Evolutionary conservation across 2,888 invertebrate species (phyloP).

Genomic region (Beris morrisii): DNA sequence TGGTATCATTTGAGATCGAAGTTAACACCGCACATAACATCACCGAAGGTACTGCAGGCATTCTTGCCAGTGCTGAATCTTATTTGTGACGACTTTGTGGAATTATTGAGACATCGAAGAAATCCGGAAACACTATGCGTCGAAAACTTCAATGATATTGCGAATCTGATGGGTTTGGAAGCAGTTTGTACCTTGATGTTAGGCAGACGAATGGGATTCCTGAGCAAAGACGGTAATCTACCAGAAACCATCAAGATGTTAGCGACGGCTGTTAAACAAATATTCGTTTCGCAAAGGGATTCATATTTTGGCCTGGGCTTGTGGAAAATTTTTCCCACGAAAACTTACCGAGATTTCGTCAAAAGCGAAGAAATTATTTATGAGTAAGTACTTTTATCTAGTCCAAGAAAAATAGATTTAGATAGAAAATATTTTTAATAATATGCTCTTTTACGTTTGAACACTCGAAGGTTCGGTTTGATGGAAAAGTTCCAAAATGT

Average conservation of each 20-base stretch:
- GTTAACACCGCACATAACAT: slow-evolving; percentile 75
- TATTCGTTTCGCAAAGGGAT: slow-evolving; percentile 78
- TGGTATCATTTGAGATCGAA: slow-evolving; percentile 75
- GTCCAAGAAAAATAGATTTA: no score
- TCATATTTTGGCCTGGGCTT: slow-evolving; percentile 79
- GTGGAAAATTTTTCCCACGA: slow-evolving; percentile 79
- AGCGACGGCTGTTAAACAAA: slow-evolving; percentile 73
- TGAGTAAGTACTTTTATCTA: slow-evolving; percentile 60
- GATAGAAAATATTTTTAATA: no score
- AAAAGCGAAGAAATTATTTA: slow-evolving; percentile 79
- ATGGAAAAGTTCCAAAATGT: no score
- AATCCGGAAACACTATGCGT: slow-evolving; percentile 60
- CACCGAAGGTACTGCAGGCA: slow-evolving; percentile 71
- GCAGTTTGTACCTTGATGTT: slow-evolving; percentile 78
- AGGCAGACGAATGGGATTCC: slow-evolving; percentile 77
- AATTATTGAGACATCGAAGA: slow-evolving; percentile 64
- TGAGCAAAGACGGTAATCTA: slow-evolving; percentile 57
- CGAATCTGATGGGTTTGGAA: slow-evolving; percentile 79
- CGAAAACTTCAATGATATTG: slow-evolving; percentile 69
- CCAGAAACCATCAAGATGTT: slow-evolving; percentile 65
- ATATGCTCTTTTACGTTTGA: no score
- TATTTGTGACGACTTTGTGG: slow-evolving; percentile 77
- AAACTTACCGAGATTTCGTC: slow-evolving; percentile 70
- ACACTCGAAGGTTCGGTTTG: no score
- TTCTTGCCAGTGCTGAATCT: slow-evolving; percentile 74